These are phyloP conservation scores for Melanostoma mellinum DNA, from an alignment of 2,888 invertebrate genomes.

Conservation along the genomic window DNA sequence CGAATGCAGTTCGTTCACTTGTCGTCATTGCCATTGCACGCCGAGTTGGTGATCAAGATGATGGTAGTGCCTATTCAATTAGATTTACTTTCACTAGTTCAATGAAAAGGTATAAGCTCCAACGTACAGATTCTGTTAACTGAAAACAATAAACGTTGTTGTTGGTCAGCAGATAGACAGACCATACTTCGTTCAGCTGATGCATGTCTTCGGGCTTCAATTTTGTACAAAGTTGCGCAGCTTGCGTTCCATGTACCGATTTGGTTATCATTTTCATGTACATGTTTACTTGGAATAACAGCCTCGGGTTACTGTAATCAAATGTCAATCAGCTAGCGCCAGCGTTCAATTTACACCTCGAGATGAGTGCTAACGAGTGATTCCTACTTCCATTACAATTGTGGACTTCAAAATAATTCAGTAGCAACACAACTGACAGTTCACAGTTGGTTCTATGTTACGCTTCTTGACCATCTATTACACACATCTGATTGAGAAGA, in stretches of 20 bases:
- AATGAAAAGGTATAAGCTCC: conserved; percentile 54
- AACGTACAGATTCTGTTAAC: conserved; percentile 49
- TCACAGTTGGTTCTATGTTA: conserved; percentile 39
- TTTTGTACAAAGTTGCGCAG: conserved; percentile 19
- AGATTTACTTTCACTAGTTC: conserved; percentile 69
- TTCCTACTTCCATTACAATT: conserved; percentile 16
- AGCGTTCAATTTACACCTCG: conserved; percentile 33
- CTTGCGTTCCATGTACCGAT: not conserved
- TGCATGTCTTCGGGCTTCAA: conserved; percentile 29
- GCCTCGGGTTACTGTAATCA: conserved; percentile 53
- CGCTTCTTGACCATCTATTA: conserved; percentile 62
- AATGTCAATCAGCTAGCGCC: conserved; percentile 51
- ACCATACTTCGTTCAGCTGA: conserved; percentile 12
- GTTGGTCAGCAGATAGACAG: conserved; percentile 1
- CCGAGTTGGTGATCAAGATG: conserved; percentile 11
- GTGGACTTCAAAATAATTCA: not conserved
- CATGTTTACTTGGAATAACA: conserved; percentile 31
- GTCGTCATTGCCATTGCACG: conserved; percentile 47
- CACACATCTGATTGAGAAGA: conserved; percentile 54
- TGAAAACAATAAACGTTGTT: conserved; percentile 7
- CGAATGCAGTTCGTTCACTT: conserved; percentile 72
- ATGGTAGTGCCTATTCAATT: conserved; percentile 65
- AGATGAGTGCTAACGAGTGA: conserved; percentile 32
- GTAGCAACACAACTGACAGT: conserved; percentile 26
- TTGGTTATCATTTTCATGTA: conserved; percentile 1